These are phyloP conservation scores for Cantharis lateralis DNA, from an alignment of 2,888 invertebrate genomes.

Conservation along the genomic window DNA sequence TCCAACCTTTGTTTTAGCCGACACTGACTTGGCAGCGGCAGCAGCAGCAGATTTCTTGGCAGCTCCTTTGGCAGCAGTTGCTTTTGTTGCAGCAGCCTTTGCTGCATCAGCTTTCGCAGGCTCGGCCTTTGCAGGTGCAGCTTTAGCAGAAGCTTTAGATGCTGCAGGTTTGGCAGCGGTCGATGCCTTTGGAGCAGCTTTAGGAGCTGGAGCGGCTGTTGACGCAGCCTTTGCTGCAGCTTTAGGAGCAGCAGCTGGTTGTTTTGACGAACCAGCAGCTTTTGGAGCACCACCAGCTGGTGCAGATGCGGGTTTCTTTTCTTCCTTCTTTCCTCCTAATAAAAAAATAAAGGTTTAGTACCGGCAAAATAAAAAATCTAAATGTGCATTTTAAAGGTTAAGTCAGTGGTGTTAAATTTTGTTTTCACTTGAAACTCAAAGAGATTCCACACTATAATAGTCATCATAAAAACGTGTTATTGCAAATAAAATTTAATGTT, in stretches of 20 bases:
- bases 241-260: constrained; percentile 6
- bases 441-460: background rate
- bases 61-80: constrained; percentile 49
- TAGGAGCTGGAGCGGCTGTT: constrained; percentile 51
- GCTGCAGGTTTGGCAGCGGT: background rate
- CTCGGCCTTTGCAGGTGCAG: constrained; percentile 41
- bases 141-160: constrained; percentile 41
- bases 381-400: background rate
- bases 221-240: constrained; percentile 46
- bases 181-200: constrained; percentile 21
- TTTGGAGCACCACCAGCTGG: constrained; percentile 39
- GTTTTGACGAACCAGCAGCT: constrained; percentile 28
- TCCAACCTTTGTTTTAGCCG: constrained; percentile 54
- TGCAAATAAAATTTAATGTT: background rate
- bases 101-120: constrained; percentile 36
- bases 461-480: background rate
- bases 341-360: background rate
- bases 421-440: background rate
- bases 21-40: constrained; percentile 36
- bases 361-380: too few species aligned
- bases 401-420: background rate
- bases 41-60: constrained; percentile 47
- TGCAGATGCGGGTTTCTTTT: constrained; percentile 56
- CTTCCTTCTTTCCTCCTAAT: constrained; percentile 61
- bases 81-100: constrained; percentile 46